A percentile compares a stretch with the other conserved stretches of the same genome.
Conservation (phyloP, 2,888 invertebrate genomes). For the Brenthis daphne region DNA sequence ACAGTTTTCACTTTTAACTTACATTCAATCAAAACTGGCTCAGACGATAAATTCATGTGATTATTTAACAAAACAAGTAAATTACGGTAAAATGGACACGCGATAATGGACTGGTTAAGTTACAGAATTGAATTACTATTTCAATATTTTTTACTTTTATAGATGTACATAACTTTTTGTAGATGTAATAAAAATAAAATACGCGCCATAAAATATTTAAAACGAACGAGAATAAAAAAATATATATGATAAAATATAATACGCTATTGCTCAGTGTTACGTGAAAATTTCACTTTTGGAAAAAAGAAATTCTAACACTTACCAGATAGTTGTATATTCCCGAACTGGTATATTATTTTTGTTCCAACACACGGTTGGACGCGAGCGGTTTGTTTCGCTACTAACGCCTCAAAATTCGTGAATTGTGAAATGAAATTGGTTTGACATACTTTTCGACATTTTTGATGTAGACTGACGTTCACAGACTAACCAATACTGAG, state of each 20-base stretch:
- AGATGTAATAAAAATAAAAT: not conserved
- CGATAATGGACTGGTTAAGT: constrained; percentile 7
- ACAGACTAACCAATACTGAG: constrained; percentile 40
- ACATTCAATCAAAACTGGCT: not conserved
- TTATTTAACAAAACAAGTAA: constrained; percentile 16
- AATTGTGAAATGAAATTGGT: constrained; percentile 55
- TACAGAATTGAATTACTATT: not conserved
- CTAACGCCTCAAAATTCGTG: constrained; percentile 47
- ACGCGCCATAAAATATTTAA: constrained; percentile 9
- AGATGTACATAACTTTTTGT: not conserved
- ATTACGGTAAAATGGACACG: constrained; percentile 7
- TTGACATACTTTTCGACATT: constrained; percentile 67
- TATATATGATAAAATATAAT: not conserved
- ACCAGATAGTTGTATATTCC: constrained; percentile 19
- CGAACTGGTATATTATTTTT: constrained; percentile 7
- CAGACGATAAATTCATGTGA: constrained; percentile 6
- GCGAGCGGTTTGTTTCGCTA: constrained; percentile 44
- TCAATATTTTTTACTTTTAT: not conserved
- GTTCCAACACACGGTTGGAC: constrained; percentile 28
- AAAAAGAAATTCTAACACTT: constrained; percentile 46
- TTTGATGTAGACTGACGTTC: constrained; percentile 49
- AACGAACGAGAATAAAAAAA: not conserved
- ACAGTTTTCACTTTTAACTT: constrained; percentile 27
- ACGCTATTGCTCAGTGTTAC: constrained; percentile 37
- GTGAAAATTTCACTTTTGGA: constrained; percentile 47